phyloP scores from a whole-genome alignment of 2,113 vertebrate species.

The Lampris incognitus region DNA sequence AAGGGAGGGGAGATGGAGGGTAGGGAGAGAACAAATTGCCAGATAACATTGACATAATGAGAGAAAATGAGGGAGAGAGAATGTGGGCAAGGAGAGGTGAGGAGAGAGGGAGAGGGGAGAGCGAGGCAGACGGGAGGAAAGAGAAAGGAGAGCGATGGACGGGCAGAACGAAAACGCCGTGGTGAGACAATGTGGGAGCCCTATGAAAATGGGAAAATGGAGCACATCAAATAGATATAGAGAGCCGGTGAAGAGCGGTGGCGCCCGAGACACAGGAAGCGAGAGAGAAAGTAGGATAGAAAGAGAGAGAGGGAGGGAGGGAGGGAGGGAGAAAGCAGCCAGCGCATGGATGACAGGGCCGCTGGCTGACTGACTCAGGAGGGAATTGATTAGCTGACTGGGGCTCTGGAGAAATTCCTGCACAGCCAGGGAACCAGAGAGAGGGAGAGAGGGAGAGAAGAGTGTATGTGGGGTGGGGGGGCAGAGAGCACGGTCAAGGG shows the following conservation, averaged over 20 bases:
- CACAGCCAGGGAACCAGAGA: slow-evolving; percentile 39
- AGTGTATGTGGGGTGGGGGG: slow-evolving; percentile 25
- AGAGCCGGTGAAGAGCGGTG: neutral
- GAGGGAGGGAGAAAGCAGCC: neutral
- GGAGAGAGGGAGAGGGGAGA: neutral
- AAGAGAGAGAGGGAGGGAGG: slow-evolving; percentile 10
- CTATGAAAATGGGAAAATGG: slow-evolving; percentile 32
- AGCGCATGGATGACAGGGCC: neutral
- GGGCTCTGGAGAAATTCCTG: slow-evolving; percentile 60
- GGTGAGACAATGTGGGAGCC: neutral
- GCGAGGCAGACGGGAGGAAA: neutral
- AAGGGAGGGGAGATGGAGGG: slow-evolving; percentile 36
- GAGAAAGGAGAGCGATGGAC: neutral
- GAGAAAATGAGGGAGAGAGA: slow-evolving; percentile 50
- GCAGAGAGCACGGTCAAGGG: neutral
- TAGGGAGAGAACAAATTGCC: slow-evolving; percentile 53
- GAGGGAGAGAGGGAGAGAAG: slow-evolving; percentile 6
- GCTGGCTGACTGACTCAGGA: slow-evolving; percentile 49
- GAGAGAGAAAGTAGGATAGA: neutral
- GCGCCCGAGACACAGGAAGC: neutral
- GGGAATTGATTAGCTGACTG: slow-evolving; percentile 72
- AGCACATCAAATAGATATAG: slow-evolving; percentile 43
- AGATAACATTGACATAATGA: slow-evolving; percentile 68
- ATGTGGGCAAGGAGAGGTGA: slow-evolving; percentile 27
- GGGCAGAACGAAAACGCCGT: neutral